Evolutionary conservation across 1,140 invertebrate species (phyloP).

Genomic region (Drosophila sp.): DNA sequence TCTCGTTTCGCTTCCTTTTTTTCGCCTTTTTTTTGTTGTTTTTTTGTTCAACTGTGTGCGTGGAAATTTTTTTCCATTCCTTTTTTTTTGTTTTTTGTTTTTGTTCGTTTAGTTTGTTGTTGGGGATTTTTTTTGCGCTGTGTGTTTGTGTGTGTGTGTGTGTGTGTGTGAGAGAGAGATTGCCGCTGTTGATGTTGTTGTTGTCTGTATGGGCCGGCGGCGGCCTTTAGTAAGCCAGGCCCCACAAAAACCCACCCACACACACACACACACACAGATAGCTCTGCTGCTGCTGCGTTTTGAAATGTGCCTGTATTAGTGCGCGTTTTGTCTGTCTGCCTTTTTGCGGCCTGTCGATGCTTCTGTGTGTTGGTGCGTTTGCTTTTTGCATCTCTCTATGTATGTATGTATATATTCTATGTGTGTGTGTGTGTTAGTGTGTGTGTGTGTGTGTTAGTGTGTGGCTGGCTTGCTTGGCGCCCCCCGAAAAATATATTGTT

Average conservation of each 20-base stretch:
- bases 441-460: conserved; percentile 47
- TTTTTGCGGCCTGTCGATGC: conserved; percentile 67
- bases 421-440: conserved; percentile 26
- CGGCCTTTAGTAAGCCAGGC: conserved; percentile 75
- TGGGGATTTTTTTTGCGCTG: conserved; percentile 67
- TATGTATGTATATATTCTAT: conserved; percentile 15
- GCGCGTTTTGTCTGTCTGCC: conserved; percentile 77
- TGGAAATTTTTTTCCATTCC: conserved; percentile 48
- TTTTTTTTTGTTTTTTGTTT: conserved; percentile 33
- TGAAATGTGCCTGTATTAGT: conserved; percentile 71
- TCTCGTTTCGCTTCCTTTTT: conserved; percentile 39
- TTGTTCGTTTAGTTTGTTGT: conserved; percentile 67
- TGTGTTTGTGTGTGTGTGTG: conserved; percentile 49
- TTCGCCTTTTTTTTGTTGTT: background rate
- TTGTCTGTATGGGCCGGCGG: conserved; percentile 67
- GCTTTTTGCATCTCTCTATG: conserved; percentile 53
- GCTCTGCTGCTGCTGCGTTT: conserved; percentile 69
- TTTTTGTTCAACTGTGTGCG: conserved; percentile 35
- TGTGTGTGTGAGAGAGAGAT: conserved; percentile 55
- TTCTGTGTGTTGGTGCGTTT: conserved; percentile 38
- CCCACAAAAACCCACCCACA: conserved; percentile 35
- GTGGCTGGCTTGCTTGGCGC: conserved; percentile 47
- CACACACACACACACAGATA: conserved; percentile 19
- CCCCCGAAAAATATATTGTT: conserved; percentile 83
- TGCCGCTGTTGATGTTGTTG: conserved; percentile 41